Evolutionary conservation across 2,888 invertebrate genomes (phyloP).

Genomic region (Parochlus steinenii): DNA sequence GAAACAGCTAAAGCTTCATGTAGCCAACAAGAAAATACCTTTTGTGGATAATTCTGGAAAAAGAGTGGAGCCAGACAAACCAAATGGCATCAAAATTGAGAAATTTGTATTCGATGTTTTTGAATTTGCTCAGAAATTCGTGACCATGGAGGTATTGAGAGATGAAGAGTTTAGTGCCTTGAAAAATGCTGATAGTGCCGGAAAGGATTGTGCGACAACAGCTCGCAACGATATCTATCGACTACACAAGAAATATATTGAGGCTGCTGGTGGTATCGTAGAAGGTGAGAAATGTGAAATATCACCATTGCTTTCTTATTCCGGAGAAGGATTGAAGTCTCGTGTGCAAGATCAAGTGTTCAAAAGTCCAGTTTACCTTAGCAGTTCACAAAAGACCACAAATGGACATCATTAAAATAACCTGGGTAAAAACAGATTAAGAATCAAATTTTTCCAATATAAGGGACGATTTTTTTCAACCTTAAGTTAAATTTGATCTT

Average conservation of each 20-base stretch:
- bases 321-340: slow-evolving; percentile 66
- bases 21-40: slow-evolving; percentile 95
- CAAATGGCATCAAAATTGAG: slow-evolving; percentile 97
- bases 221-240: slow-evolving; percentile 59
- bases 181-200: slow-evolving; percentile 79
- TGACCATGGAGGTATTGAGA: slow-evolving; percentile 81
- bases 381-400: slow-evolving; percentile 31
- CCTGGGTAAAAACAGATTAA: too few species aligned
- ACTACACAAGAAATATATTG: slow-evolving; percentile 63
- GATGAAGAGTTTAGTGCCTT: slow-evolving; percentile 92
- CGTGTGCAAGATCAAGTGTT: slow-evolving; percentile 50
- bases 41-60: slow-evolving; percentile 56
- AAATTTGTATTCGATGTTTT: slow-evolving; percentile 99
- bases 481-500: too few species aligned
- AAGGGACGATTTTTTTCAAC: too few species aligned
- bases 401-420: too few species aligned
- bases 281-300: slow-evolving; percentile 62
- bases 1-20: slow-evolving; percentile 67
- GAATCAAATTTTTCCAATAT: too few species aligned
- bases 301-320: slow-evolving; percentile 78
- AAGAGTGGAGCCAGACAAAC: slow-evolving; percentile 54
- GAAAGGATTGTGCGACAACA: slow-evolving; percentile 83
- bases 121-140: slow-evolving; percentile 77
- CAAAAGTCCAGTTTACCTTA: slow-evolving; percentile 44
- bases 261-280: slow-evolving; percentile 64